These are phyloP conservation scores for Tinea pellionella DNA, from an alignment of 2,888 invertebrate genomes.

Conservation along the genomic window DNA sequence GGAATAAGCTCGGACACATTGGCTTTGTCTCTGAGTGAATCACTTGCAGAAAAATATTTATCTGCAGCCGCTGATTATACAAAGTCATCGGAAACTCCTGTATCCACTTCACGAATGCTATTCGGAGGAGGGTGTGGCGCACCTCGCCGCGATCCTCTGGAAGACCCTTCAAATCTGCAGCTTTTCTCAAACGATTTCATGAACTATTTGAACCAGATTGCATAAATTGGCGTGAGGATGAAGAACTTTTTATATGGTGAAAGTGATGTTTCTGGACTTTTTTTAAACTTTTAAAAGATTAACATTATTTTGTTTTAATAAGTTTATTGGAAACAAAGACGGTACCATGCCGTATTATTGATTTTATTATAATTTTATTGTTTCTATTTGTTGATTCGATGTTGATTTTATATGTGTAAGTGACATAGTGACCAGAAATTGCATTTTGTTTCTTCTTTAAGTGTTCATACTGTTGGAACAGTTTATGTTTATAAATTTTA, in stretches of 20 bases:
- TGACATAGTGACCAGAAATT: slow-evolving; percentile 57
- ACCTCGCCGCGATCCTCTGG: slow-evolving; percentile 32
- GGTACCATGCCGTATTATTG: slow-evolving; percentile 36
- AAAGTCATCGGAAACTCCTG: background rate
- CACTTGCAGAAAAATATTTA: slow-evolving; percentile 54
- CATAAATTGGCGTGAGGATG: slow-evolving; percentile 34
- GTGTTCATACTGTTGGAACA: slow-evolving; percentile 32
- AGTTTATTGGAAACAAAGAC: background rate
- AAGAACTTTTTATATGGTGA: slow-evolving; percentile 21
- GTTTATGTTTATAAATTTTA: slow-evolving; percentile 43
- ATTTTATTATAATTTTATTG: slow-evolving; percentile 68
- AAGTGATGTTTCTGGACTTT: slow-evolving; percentile 30
- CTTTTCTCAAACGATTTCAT: slow-evolving; percentile 73
- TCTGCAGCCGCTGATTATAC: background rate
- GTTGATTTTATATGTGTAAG: slow-evolving; percentile 50
- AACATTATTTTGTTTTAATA: background rate
- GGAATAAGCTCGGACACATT: slow-evolving; percentile 54
- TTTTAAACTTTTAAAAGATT: slow-evolving; percentile 15
- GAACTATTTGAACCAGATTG: slow-evolving; percentile 72
- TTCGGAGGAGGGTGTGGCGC: slow-evolving; percentile 34
- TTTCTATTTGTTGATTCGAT: slow-evolving; percentile 61
- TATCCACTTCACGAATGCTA: slow-evolving; percentile 14
- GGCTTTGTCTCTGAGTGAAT: slow-evolving; percentile 58
- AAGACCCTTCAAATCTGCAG: slow-evolving; percentile 54
- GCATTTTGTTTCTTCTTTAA: slow-evolving; percentile 48